These are phyloP conservation scores for Trogon surrucura DNA, from an alignment of 2,113 vertebrate genomes.

Conservation along the genomic window DNA sequence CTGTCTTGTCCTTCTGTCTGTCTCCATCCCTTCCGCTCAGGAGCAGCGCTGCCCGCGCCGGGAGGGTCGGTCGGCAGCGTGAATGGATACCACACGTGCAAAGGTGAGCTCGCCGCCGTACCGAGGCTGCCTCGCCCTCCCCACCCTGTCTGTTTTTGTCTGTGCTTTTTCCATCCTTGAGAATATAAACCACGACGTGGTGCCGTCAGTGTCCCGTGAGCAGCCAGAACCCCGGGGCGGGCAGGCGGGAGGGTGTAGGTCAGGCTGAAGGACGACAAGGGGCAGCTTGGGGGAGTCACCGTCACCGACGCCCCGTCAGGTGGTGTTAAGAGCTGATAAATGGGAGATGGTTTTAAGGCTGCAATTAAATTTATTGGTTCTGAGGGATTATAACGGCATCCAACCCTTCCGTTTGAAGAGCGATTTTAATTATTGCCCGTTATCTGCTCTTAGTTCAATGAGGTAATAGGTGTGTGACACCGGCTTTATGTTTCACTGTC, in stretches of 20 bases:
- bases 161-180: background rate
- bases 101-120: conserved; percentile 87
- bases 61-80: conserved; percentile 85
- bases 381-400: background rate
- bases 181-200: fast-evolving
- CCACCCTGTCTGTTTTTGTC: background rate
- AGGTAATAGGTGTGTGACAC: background rate
- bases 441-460: background rate
- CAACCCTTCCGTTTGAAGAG: conserved; percentile 21
- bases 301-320: background rate
- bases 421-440: conserved; percentile 15
- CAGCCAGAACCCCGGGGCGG: background rate
- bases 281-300: background rate
- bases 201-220: fast-evolving
- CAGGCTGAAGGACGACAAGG: background rate
- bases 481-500: background rate
- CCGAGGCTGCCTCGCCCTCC: background rate
- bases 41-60: conserved; percentile 73
- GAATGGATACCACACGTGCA: conserved; percentile 99
- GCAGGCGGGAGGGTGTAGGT: background rate
- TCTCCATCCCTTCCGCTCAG: conserved; percentile 75
- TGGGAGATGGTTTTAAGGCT: background rate
- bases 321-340: background rate
- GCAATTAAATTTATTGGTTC: conserved; percentile 2
- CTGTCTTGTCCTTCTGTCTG: conserved; percentile 73